Conservation (phyloP, 2,888 invertebrate species). For the Clostera curtula region DNA sequence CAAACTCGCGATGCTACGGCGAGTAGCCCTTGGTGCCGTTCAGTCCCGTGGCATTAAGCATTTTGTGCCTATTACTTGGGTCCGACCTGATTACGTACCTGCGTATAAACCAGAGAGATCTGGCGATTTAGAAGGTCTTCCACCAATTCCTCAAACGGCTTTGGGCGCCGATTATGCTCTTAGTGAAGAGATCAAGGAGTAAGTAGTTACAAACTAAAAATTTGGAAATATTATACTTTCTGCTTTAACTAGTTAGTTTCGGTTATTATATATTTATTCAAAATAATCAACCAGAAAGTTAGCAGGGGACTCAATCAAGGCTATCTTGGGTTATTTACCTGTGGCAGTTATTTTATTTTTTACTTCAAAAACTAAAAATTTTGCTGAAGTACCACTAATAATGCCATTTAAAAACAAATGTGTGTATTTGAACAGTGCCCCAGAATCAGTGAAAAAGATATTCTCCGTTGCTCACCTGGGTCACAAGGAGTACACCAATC, state of each 20-base stretch:
- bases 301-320: too few species aligned
- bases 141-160: conserved; percentile 69
- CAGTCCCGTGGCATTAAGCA: conserved; percentile 77
- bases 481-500: conserved; percentile 61
- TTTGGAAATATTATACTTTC: too few species aligned
- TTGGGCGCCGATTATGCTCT: conserved; percentile 68
- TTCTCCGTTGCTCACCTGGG: conserved; percentile 82
- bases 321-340: too few species aligned
- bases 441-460: conserved; percentile 80
- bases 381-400: background rate
- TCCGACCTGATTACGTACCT: conserved; percentile 80
- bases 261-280: too few species aligned
- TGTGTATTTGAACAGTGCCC: conserved; percentile 73
- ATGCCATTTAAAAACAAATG: background rate
- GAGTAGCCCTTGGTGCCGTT: conserved; percentile 42
- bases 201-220: too few species aligned
- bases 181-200: conserved; percentile 83
- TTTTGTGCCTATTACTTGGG: conserved; percentile 85
- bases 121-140: conserved; percentile 79
- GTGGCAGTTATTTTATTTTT: too few species aligned
- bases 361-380: too few species aligned
- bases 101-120: conserved; percentile 79
- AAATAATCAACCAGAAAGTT: too few species aligned
- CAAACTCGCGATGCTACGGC: conserved; percentile 43
- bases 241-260: too few species aligned